Conservation (phyloP, 1,140 invertebrate genomes). For the Agrypnia vestita region DNA sequence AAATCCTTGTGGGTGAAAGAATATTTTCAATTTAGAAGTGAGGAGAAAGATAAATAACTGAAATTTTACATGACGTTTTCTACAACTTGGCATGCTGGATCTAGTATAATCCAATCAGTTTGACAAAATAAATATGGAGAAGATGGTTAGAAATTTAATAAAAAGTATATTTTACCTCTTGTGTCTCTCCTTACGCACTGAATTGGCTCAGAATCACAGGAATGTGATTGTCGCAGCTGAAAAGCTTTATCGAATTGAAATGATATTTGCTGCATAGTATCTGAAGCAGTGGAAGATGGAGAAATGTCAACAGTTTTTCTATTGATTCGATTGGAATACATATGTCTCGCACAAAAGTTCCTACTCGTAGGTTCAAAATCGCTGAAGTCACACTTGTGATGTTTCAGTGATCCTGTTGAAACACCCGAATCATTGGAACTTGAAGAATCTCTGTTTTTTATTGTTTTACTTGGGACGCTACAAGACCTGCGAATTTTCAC, state of each 20-base stretch:
- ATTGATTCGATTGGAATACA: constrained; percentile 66
- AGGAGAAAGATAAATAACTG: too few species aligned
- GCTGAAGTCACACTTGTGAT: constrained; percentile 76
- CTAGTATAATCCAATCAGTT: too few species aligned
- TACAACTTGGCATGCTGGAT: too few species aligned
- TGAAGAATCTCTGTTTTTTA: constrained; percentile 81
- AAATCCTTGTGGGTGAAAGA: too few species aligned
- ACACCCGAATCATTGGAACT: constrained; percentile 85
- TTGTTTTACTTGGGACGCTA: constrained; percentile 80
- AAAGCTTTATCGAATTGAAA: constrained; percentile 82
- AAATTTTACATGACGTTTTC: too few species aligned
- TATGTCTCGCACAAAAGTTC: constrained; percentile 69
- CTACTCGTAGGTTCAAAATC: constrained; percentile 77
- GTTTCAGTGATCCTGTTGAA: constrained; percentile 77
- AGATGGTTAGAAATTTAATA: constrained; percentile 64
- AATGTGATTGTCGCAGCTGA: constrained; percentile 79
- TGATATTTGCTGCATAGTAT: constrained; percentile 81
- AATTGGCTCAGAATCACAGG: constrained; percentile 78
- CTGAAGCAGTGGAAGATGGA: constrained; percentile 69
- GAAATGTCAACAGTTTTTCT: constrained; percentile 66
- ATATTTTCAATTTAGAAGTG: too few species aligned
- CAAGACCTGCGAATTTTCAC: constrained; percentile 84
- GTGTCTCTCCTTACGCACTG: constrained; percentile 67
- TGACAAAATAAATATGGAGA: too few species aligned
- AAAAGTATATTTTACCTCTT: constrained; percentile 50